Base-by-base conservation (phyloP, 2,888 invertebrate genomes). In the Diarsia dahlii region DNA sequence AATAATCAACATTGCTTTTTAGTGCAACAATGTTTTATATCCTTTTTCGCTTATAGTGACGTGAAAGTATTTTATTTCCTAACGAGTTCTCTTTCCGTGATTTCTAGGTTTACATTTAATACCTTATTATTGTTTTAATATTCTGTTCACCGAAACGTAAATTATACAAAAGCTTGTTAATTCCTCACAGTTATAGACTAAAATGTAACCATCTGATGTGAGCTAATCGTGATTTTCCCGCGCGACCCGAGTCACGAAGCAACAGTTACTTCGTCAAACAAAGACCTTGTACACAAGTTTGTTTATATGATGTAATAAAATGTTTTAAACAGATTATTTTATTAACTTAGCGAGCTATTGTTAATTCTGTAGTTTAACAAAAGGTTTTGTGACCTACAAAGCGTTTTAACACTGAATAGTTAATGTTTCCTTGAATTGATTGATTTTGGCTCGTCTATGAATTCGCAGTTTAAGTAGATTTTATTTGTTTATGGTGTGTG, bases 351-450 rank as follows among this genome's bases (percentile, higher is more conserved):
- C 81, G 15, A 9, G 39, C 28, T 73, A 73, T 81, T 84, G 85
- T 81, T 80, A 82, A 80, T 62, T 4, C 12, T 60, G 46, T 56
- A 52, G 52, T 74, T 84, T 74, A 80, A 84, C 66, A 74, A 84
- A 84, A 70, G 50, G 20, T 50, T 84, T 75, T 65, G 56, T 28
- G 52, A 63, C 63, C 52, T 62, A 75, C 50, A 82, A 23, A 23
- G 67, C 45, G 67, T 85, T 84, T 86, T 87, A 83, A 73, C 86
- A 28, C 86, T 68, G 73, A 76, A 85, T 85, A 74, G 9, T 73
- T 70, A 83, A 75, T 81, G 45, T 71, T 82, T 80, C 84, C 84
- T 82, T 62, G 81, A 84, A 74, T 39, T 39, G 13, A 64, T 39
- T 28, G 48, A 46, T n/a, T 28, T 65, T 60, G 45, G 18, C 15